Evolutionary conservation across 2,113 vertebrate genomes (phyloP).

Genomic region (Clupea harengus): DNA sequence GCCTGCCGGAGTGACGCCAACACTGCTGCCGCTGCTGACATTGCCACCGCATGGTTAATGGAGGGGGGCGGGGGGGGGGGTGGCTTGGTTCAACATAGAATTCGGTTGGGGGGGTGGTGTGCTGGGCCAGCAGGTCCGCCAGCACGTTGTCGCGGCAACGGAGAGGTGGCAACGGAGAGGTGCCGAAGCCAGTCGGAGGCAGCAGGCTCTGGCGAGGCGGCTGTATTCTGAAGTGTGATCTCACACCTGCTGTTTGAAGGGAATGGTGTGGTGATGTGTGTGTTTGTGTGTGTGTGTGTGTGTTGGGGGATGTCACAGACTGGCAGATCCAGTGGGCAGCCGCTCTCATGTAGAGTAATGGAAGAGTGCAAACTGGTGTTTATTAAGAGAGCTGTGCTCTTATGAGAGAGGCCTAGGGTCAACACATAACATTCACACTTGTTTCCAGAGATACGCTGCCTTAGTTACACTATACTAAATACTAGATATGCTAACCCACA

Average conservation of each 20-base stretch:
- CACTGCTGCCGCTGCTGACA: neutral
- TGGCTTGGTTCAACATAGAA: too few relatives aligned
- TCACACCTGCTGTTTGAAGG: slow-evolving; percentile 3
- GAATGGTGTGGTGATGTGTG: too few relatives aligned
- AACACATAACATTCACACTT: too few relatives aligned
- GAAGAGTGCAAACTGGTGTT: too few relatives aligned
- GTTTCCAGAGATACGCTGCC: too few relatives aligned
- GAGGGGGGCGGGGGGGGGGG: too few relatives aligned
- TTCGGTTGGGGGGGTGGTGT: neutral
- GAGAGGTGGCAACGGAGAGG: slow-evolving; percentile 49
- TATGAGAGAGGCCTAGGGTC: too few relatives aligned
- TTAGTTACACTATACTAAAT: too few relatives aligned
- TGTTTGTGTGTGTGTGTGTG: slow-evolving; percentile 3
- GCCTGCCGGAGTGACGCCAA: neutral
- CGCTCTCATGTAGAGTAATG: neutral
- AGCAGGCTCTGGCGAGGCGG: slow-evolving; percentile 11
- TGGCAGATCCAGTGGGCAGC: neutral
- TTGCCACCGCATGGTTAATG: neutral
- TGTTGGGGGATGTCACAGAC: neutral
- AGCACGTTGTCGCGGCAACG: neutral
- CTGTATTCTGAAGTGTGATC: neutral
- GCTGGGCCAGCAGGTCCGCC: neutral
- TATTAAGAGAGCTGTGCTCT: neutral
- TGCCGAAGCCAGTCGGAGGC: neutral
- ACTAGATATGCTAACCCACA: too few relatives aligned